Conservation (phyloP, 2,113 vertebrate species). For the Naja naja region DNA sequence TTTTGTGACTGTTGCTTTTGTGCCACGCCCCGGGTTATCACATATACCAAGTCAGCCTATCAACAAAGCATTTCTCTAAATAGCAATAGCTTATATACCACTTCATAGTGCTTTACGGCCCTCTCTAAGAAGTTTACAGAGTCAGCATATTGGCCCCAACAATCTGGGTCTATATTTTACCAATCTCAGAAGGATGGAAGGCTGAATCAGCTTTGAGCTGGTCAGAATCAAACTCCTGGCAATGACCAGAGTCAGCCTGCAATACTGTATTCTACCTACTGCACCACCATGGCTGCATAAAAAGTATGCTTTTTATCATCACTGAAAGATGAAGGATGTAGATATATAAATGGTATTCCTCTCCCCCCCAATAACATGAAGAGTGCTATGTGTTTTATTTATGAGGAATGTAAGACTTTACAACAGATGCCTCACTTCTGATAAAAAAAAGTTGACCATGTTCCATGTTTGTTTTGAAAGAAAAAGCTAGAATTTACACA, state of each 20-base stretch:
- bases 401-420: slow-evolving; percentile 6
- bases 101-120: neutral
- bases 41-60: slow-evolving; percentile 13
- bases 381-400: slow-evolving; percentile 28
- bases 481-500: slow-evolving; percentile 26
- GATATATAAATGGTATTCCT: neutral
- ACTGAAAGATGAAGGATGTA: neutral
- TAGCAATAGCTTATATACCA: neutral
- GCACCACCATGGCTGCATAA: neutral
- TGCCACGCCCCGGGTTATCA: no score
- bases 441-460: neutral
- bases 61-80: neutral
- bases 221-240: neutral
- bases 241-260: neutral
- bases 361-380: neutral
- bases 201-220: neutral
- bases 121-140: neutral
- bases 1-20: no score
- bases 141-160: neutral
- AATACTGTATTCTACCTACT: neutral
- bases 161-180: neutral
- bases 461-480: slow-evolving; percentile 26
- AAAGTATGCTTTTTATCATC: slow-evolving; percentile 17
- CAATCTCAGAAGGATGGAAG: neutral
- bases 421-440: slow-evolving; percentile 18